Percentiles rank a stretch among this genome's conserved stretches.
phyloP scores from a whole-genome alignment of 2,797 vertebrate genomes.

The Epinephelus malabaricus region DNA sequence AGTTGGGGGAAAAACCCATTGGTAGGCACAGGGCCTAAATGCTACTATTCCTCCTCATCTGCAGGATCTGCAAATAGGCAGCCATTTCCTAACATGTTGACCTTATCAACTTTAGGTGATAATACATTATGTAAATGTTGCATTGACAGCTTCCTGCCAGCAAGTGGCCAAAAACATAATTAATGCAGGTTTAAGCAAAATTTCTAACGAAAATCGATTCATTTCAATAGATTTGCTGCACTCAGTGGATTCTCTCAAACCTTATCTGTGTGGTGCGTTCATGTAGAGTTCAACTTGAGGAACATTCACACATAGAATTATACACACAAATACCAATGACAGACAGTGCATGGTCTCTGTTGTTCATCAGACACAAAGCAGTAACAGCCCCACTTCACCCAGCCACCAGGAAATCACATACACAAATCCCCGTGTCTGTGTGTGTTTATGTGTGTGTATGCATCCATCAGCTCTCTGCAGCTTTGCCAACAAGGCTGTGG shows the following conservation, averaged over 20 bases:
- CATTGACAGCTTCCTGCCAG: neutral
- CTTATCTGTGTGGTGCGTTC: neutral
- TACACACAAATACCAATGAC: neutral
- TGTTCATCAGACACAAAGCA: slow-evolving; percentile 23
- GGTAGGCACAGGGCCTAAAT: too few relatives aligned
- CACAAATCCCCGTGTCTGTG: slow-evolving; percentile 8
- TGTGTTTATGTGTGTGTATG: neutral
- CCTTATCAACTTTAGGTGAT: neutral
- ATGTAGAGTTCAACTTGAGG: neutral
- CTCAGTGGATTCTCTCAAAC: neutral
- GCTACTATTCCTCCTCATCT: neutral
- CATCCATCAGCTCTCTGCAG: slow-evolving; percentile 25
- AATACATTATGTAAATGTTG: neutral
- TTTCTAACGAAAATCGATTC: neutral
- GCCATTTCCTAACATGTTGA: neutral
- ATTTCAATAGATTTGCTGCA: neutral
- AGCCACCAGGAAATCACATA: slow-evolving; percentile 21
- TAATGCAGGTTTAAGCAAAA: neutral
- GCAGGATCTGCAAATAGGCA: neutral
- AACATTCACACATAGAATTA: neutral
- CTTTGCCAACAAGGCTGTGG: slow-evolving; percentile 44
- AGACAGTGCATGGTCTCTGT: neutral
- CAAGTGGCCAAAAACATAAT: neutral
- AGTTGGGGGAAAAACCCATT: too few relatives aligned
- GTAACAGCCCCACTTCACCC: slow-evolving; percentile 2